Evolutionary conservation across 2,113 vertebrate species (phyloP), one percentile per base, ranked within the genome.

Genomic region (Hiodon alosoides): DNA sequence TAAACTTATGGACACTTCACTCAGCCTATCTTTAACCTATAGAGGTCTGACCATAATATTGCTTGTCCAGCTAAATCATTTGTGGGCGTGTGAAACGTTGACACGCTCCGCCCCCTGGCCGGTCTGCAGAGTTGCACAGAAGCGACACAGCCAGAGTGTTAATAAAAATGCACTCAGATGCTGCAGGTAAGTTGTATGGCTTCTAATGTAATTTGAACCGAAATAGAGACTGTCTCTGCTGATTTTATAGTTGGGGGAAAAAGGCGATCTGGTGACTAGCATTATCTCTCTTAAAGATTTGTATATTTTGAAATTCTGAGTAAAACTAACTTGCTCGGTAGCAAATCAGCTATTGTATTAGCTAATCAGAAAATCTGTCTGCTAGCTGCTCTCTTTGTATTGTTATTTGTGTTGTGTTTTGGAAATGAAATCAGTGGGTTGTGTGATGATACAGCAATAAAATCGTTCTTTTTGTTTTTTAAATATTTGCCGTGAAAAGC

Each of bases 141-240:
- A 59, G 13, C 71, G 76, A 57, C 46, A 57, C 73, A 53, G 86
- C 89, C 86, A 86, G 89, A 89, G 90, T 91, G 88, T 90, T 94
- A 90, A 92, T 94, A 92, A 98, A 98, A 96, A 98, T 98, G 96
- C 95, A 98, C 96, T 97, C 96, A 93, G 95, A 98, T 98, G 94
- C 95, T 93, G 95, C 96, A 96, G 97, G 96, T 98, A 95, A 97
- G 96, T 98, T 80, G 73, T 78, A 71, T 67, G 68, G 78, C 74
- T 85, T 83, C 79, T 77, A 69, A 52, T 67, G 10, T 70, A 58
- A 78, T 59, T 75, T 72, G 59, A 65, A 31, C 16, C 2, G 54
- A 47, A 58, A 59, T 80, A 16, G 61, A 55, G 59, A 53, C 70
- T 53, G 6, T 60, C 69, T 57, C 2, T 16, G 3, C 46, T 69